Conservation (phyloP, 2,113 vertebrate species). For the Neomonachus schauinslandi region DNA sequence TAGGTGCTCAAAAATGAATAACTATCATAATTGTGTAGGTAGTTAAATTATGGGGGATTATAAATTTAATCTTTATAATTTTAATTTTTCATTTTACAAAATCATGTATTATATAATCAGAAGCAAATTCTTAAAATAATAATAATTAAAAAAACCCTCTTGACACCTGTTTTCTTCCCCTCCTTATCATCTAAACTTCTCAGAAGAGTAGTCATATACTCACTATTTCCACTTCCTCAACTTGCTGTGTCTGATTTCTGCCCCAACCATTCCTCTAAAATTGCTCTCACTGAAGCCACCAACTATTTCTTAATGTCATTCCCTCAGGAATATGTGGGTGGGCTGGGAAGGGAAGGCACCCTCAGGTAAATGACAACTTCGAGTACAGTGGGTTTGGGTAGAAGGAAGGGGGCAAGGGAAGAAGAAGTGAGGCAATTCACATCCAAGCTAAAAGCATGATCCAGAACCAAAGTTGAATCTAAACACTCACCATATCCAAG, state of each 20-base stretch:
- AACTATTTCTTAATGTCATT: not conserved
- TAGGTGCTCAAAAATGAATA: not conserved
- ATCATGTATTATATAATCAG: not conserved
- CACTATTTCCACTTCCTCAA: constrained; percentile 65
- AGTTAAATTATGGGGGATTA: not conserved
- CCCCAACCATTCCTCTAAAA: constrained; percentile 56
- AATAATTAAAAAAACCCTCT: not conserved
- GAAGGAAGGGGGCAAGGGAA: not conserved
- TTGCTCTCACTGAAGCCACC: not conserved
- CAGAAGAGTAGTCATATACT: constrained; percentile 27
- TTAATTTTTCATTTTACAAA: constrained; percentile 13
- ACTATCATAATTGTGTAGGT: not conserved
- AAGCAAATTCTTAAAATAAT: constrained; percentile 30
- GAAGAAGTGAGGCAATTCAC: not conserved
- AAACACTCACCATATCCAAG: constrained; percentile 48
- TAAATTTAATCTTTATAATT: not conserved
- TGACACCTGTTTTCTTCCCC: constrained; percentile 19
- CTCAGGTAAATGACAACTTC: not conserved
- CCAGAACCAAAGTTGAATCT: constrained; percentile 6
- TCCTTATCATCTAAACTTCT: constrained; percentile 40
- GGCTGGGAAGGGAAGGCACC: not conserved
- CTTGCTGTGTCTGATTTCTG: constrained; percentile 49
- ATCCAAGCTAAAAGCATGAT: constrained; percentile 5
- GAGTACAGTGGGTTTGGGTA: not conserved
- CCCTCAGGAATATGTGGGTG: not conserved